These are phyloP conservation scores for Onthophagus taurus DNA, from an alignment of 1,140 invertebrate genomes.

Conservation along the genomic window DNA sequence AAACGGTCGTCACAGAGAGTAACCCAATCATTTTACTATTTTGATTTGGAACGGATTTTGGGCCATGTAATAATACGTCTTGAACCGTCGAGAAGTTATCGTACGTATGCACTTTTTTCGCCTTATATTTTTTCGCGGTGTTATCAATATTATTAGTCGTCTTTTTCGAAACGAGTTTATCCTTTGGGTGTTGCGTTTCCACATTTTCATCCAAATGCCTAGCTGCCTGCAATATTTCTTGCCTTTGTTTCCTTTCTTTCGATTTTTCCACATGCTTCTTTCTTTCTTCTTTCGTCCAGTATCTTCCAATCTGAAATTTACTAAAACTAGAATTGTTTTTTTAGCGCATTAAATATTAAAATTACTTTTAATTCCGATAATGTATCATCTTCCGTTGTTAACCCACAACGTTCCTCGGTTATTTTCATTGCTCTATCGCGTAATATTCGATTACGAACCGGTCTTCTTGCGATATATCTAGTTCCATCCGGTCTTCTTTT, in stretches of 20 bases:
- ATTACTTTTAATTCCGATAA: conserved; percentile 66
- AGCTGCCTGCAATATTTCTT: conserved; percentile 36
- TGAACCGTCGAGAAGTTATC: conserved; percentile 42
- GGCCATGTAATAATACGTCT: conserved; percentile 42
- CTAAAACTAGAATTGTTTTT: too few species aligned
- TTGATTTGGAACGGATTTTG: conserved; percentile 35
- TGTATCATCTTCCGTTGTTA: conserved; percentile 75
- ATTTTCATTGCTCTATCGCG: conserved; percentile 62
- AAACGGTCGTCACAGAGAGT: conserved; percentile 46
- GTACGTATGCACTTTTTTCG: conserved; percentile 37
- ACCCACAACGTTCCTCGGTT: conserved; percentile 56
- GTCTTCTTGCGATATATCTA: conserved; percentile 66
- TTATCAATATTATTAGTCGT: conserved; percentile 34
- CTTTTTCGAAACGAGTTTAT: conserved; percentile 29
- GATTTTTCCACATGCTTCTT: conserved; percentile 65
- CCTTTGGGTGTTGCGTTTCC: conserved; percentile 20
- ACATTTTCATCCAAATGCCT: conserved; percentile 24
- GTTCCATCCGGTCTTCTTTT: conserved; percentile 69
- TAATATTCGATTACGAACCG: conserved; percentile 56
- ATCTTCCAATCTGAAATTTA: conserved; percentile 53
- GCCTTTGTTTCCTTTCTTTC: conserved; percentile 52
- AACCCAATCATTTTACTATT: conserved; percentile 43
- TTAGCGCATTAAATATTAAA: too few species aligned
- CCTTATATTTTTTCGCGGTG: conserved; percentile 37
- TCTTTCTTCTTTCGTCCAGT: conserved; percentile 72